phyloP scores from a whole-genome alignment of 2,888 invertebrate species.

The Aquatica leii region DNA sequence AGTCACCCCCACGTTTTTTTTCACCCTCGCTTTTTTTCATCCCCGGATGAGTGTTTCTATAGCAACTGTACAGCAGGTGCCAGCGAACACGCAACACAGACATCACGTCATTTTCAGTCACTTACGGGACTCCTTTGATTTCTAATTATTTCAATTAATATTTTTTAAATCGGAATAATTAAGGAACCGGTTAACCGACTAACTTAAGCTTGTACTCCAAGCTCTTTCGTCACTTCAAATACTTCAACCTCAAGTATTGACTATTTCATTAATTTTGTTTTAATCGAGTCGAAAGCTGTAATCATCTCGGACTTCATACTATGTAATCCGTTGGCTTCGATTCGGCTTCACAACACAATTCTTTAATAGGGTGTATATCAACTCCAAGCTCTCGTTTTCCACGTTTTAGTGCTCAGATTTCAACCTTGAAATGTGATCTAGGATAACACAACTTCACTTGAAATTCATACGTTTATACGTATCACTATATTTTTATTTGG shows the following conservation, averaged over 20 bases:
- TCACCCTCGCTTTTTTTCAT: constrained; percentile 65
- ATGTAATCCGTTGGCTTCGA: constrained; percentile 25
- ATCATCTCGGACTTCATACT: constrained; percentile 22
- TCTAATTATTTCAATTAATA: constrained; percentile 44
- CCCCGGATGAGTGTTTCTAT: constrained; percentile 71
- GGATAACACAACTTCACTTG: neutral
- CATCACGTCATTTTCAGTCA: constrained; percentile 59
- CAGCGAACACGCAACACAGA: constrained; percentile 62
- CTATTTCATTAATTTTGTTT: constrained; percentile 25
- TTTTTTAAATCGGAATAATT: constrained; percentile 16
- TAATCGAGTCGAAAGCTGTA: constrained; percentile 18
- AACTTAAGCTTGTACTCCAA: too few relatives aligned
- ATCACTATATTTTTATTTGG: too few relatives aligned
- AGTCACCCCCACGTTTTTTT: constrained; percentile 70
- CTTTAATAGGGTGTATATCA: constrained; percentile 29
- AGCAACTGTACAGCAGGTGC: constrained; percentile 68
- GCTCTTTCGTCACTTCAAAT: too few relatives aligned
- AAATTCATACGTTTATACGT: neutral
- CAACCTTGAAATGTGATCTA: constrained; percentile 13
- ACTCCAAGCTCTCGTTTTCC: constrained; percentile 14
- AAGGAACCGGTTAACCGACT: too few relatives aligned
- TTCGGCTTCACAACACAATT: constrained; percentile 23
- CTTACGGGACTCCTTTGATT: constrained; percentile 54
- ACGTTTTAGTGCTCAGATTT: constrained; percentile 8
- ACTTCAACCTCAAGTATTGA: neutral